Percentiles rank a stretch among this genome's conserved stretches.
Evolutionary conservation across 2,888 invertebrate species (phyloP).

Genomic region (Hemaris fuciformis): DNA sequence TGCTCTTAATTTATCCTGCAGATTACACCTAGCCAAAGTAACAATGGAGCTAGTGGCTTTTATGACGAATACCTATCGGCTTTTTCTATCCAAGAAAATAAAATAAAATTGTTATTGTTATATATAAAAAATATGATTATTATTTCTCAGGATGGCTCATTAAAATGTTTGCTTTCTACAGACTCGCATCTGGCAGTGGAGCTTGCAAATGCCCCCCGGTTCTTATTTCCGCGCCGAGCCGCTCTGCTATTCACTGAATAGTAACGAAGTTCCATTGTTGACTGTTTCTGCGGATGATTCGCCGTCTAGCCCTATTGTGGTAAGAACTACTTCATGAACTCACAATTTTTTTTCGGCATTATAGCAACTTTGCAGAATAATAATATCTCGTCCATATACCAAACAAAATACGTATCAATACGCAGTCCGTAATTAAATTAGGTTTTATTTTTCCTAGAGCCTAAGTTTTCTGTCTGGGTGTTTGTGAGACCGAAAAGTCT

Average conservation of each 20-base stretch:
- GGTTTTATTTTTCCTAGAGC: too few species aligned
- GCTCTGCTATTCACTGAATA: constrained; percentile 86
- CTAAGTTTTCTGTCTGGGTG: too few species aligned
- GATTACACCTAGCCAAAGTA: too few species aligned
- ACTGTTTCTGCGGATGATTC: constrained; percentile 86
- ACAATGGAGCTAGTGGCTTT: too few species aligned
- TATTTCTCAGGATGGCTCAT: background rate
- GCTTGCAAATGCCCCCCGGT: constrained; percentile 63
- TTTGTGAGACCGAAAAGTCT: too few species aligned
- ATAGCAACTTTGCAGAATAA: too few species aligned
- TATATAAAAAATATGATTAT: background rate
- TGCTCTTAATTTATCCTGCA: too few species aligned
- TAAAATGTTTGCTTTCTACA: constrained; percentile 45
- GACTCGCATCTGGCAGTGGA: constrained; percentile 84
- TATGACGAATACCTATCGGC: too few species aligned
- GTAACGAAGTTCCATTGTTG: constrained; percentile 87
- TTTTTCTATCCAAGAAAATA: too few species aligned
- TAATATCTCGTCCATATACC: too few species aligned
- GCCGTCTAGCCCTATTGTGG: constrained; percentile 79
- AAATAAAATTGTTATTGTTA: background rate
- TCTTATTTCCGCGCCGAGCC: constrained; percentile 85
- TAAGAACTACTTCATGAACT: constrained; percentile 36
- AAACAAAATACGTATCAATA: too few species aligned
- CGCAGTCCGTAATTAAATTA: too few species aligned
- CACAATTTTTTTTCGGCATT: background rate